These are phyloP conservation scores for Eremobia ochroleuca DNA, from an alignment of 2,888 invertebrate species.

Conservation along the genomic window DNA sequence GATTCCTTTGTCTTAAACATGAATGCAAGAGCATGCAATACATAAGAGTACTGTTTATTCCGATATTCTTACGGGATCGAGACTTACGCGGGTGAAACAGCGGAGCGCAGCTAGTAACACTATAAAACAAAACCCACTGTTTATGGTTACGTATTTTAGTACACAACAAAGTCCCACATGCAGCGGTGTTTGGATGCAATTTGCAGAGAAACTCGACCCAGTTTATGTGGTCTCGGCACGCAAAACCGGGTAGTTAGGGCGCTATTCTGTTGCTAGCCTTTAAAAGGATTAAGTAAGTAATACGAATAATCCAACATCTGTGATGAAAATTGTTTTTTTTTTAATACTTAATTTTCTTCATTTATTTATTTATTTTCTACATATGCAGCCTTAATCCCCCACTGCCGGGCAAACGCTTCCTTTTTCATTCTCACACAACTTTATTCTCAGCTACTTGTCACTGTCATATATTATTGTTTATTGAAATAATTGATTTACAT, in stretches of 20 bases:
- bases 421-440: background rate
- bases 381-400: background rate
- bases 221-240: conserved; percentile 16
- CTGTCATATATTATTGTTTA: too few species aligned
- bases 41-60: too few species aligned
- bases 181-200: conserved; percentile 20
- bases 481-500: too few species aligned
- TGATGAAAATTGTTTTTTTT: background rate
- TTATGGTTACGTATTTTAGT: background rate
- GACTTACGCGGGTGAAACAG: too few species aligned
- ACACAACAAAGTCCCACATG: conserved; percentile 3
- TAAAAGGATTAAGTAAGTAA: background rate
- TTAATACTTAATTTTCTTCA: too few species aligned
- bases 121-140: background rate
- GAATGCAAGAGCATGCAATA: too few species aligned
- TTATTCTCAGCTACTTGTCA: background rate
- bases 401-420: background rate
- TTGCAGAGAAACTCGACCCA: conserved; percentile 35
- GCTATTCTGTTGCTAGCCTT: background rate
- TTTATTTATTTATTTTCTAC: too few species aligned
- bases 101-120: too few species aligned
- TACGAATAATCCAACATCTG: background rate
- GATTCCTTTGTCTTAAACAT: background rate
- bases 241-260: background rate
- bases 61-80: too few species aligned